These are phyloP conservation scores for Drosophila leonis DNA, from an alignment of 2,888 invertebrate genomes.

Conservation along the genomic window DNA sequence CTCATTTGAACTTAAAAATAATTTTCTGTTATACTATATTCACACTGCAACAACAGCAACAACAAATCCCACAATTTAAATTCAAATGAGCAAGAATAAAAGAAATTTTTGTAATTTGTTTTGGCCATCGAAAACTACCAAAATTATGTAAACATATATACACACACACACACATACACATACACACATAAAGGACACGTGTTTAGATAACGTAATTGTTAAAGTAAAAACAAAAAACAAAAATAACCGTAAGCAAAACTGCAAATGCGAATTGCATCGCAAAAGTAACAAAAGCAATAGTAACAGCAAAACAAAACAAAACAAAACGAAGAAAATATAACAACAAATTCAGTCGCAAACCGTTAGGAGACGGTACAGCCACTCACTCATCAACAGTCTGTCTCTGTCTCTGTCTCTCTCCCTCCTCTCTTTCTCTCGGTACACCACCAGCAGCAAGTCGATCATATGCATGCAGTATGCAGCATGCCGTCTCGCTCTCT, in stretches of 20 bases:
- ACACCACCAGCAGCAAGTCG: slow-evolving; percentile 16
- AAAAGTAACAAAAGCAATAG: slow-evolving; percentile 31
- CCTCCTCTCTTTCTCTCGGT: slow-evolving; percentile 2
- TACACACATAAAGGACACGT: slow-evolving; percentile 25
- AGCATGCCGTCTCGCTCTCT: slow-evolving; percentile 16
- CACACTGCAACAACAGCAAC: slow-evolving; percentile 7
- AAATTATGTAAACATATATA: slow-evolving; percentile 38
- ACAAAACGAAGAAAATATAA: not conserved
- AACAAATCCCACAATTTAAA: slow-evolving; percentile 23
- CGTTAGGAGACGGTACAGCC: not conserved
- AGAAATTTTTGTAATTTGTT: slow-evolving; percentile 40
- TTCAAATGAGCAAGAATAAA: slow-evolving; percentile 26
- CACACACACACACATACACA: slow-evolving; percentile 19
- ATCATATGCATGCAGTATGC: slow-evolving; percentile 20
- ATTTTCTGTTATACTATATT: slow-evolving; percentile 12
- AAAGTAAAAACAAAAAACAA: slow-evolving; percentile 38
- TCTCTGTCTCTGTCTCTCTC: not conserved
- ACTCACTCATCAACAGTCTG: not conserved
- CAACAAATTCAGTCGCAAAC: slow-evolving; percentile 15
- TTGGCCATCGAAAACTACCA: slow-evolving; percentile 36
- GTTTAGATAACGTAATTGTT: slow-evolving; percentile 60
- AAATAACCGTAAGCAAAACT: slow-evolving; percentile 27
- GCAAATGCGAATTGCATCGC: slow-evolving; percentile 25
- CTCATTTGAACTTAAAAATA: slow-evolving; percentile 19
- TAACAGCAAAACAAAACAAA: slow-evolving; percentile 2